Evolutionary conservation across 2,113 vertebrate species (phyloP), one percentile per base, ranked within the genome.

Genomic region (Erythrolamprus reginae): DNA sequence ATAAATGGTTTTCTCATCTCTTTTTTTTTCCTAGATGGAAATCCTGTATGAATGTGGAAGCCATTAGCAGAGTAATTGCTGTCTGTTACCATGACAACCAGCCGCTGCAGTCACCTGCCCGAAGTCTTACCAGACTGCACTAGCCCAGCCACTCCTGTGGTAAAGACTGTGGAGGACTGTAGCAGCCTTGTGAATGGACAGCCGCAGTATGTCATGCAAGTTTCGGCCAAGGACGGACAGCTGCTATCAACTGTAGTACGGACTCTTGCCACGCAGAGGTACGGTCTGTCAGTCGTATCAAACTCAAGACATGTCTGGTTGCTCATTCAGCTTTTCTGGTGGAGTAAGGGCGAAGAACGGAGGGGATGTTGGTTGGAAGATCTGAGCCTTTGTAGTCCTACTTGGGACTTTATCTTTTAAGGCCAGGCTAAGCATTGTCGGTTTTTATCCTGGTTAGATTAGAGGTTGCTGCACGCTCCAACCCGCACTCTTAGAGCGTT

Each of bases 121-220:
- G 98, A 98, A 95, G 96, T 96, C 89, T 95, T 96, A 24, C 97
- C 97, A 24, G 97, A 98, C 93, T 93, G 94, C 95, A 96, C 94
- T 1, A 93, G 91, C 92, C 95, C 94, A 0, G 55, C 92, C 0
- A 94, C 92, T 26, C 96, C 97, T 0, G 91, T 94, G 83, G 94
- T 96, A 93, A 98, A 98, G 95, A 96, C 95, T 1, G 94, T 97
- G 33, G 85, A 96, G 58, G 93, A 95, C 0, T 88, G 96, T 87
- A 90, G 94, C 83, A 92, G 90, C 95, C 96, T 95, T 3, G 94
- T 93, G 56, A 86, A 94, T 91, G 95, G 96, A 93, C 95, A 97
- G 89, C 97, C 96, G 0, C 97, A 97, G 94, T 98, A 97, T 96
- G 97, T 98, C 96, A 98, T 97, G 96, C 97, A 97, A 94, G 97